Percentiles rank a stretch among this genome's conserved stretches.
Evolutionary conservation across 2,888 invertebrate species (phyloP).

Genomic region (Notodonta ziczac): DNA sequence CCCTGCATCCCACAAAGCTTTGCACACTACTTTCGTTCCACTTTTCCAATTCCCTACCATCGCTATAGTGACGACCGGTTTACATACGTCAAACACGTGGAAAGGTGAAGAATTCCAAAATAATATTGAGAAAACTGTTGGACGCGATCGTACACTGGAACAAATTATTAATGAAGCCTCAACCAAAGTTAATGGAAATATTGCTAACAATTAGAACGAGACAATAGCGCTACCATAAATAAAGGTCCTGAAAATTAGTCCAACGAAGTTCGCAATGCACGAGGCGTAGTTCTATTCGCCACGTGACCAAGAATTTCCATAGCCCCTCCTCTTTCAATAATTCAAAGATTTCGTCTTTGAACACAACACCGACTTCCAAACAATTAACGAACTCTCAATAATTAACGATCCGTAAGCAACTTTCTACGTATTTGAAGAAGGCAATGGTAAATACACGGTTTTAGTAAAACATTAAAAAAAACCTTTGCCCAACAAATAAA

Average conservation of each 20-base stretch:
- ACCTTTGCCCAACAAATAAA: slow-evolving; percentile 19
- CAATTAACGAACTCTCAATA: slow-evolving; percentile 65
- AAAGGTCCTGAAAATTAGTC: slow-evolving; percentile 43
- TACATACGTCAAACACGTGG: slow-evolving; percentile 10
- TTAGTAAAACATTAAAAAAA: slow-evolving; percentile 33
- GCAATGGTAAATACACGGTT: slow-evolving; percentile 22
- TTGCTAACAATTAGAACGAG: slow-evolving; percentile 37
- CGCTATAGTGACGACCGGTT: slow-evolving; percentile 35
- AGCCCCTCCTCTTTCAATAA: slow-evolving; percentile 65
- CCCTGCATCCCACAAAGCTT: slow-evolving; percentile 67
- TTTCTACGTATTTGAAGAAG: slow-evolving; percentile 38
- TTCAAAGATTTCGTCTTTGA: slow-evolving; percentile 61
- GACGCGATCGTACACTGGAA: neutral
- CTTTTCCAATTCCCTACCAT: slow-evolving; percentile 58
- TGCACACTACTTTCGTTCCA: slow-evolving; percentile 68
- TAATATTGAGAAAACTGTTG: neutral
- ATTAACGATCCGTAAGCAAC: slow-evolving; percentile 49
- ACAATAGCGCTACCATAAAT: slow-evolving; percentile 51
- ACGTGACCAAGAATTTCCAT: slow-evolving; percentile 57
- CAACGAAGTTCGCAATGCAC: slow-evolving; percentile 48
- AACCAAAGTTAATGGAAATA: slow-evolving; percentile 19
- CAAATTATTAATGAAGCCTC: slow-evolving; percentile 8
- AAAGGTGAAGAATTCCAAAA: neutral
- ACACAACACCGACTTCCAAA: slow-evolving; percentile 60
- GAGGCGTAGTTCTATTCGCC: slow-evolving; percentile 50